These are phyloP conservation scores for Leuciscus waleckii DNA, from an alignment of 2,797 vertebrate genomes.

Conservation along the genomic window DNA sequence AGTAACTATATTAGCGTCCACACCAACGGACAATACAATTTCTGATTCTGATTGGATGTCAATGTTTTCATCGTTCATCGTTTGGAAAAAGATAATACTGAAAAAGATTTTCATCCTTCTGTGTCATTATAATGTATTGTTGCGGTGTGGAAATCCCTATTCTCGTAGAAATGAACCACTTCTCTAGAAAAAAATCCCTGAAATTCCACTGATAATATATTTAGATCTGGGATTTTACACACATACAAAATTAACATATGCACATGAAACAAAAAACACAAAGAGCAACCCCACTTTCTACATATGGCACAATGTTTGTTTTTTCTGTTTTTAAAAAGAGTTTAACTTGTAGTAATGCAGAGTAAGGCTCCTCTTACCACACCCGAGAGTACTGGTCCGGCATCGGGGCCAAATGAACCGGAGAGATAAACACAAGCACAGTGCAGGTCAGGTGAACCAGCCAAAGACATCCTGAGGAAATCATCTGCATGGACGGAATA, in stretches of 20 bases:
- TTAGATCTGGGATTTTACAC: background rate
- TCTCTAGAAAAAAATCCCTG: background rate
- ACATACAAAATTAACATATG: too few species aligned
- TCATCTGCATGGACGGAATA: constrained; percentile 18
- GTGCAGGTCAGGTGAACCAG: constrained; percentile 30
- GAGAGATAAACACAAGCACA: constrained; percentile 46
- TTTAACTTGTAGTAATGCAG: background rate
- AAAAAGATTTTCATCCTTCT: background rate
- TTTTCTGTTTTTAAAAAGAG: background rate
- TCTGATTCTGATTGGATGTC: background rate
- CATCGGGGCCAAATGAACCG: constrained; percentile 51
- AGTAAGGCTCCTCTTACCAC: constrained; percentile 70
- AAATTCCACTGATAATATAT: background rate
- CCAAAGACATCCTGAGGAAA: constrained; percentile 15
- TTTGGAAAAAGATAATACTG: background rate
- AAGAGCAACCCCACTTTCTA: too few species aligned
- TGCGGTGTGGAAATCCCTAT: background rate
- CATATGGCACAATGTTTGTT: background rate
- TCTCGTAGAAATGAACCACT: background rate
- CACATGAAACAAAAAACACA: background rate
- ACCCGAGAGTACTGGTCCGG: constrained; percentile 70
- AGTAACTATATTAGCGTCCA: background rate
- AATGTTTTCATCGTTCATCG: background rate
- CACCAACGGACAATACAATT: background rate
- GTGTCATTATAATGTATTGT: background rate